These are phyloP conservation scores for Encarsia formosa DNA, from an alignment of 2,888 invertebrate genomes.

Conservation along the genomic window DNA sequence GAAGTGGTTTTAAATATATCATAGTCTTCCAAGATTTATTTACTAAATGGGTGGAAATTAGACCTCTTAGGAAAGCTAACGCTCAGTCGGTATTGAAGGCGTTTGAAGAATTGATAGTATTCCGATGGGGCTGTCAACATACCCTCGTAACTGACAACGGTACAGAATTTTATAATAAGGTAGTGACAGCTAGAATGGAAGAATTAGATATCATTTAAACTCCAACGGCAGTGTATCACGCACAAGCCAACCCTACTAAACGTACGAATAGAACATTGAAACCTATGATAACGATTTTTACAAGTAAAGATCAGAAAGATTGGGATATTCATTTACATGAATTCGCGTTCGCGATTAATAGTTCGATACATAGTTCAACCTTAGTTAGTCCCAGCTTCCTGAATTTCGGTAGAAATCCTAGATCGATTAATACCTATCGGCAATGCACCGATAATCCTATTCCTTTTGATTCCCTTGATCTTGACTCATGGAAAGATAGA, in stretches of 20 bases:
- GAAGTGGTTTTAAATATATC: background rate
- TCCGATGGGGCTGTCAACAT: background rate
- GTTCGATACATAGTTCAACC: background rate
- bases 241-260: constrained; percentile 23
- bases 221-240: constrained; percentile 17
- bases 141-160: background rate
- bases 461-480: no score
- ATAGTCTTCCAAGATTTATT: background rate
- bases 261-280: constrained; percentile 22
- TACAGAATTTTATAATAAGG: constrained; percentile 15
- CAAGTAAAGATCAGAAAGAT: background rate
- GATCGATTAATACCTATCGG: background rate
- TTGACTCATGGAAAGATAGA: background rate
- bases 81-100: background rate
- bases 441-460: background rate
- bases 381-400: background rate
- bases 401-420: background rate
- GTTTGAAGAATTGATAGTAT: background rate
- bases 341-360: background rate
- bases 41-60: background rate
- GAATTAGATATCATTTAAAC: background rate
- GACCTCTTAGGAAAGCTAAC: background rate
- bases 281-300: constrained; percentile 24
- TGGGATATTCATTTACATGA: background rate
- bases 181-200: background rate